Percentiles rank a stretch among this genome's conserved stretches.
Evolutionary conservation across 2,888 invertebrate genomes (phyloP).

Genomic region (Apodemia duryi): DNA sequence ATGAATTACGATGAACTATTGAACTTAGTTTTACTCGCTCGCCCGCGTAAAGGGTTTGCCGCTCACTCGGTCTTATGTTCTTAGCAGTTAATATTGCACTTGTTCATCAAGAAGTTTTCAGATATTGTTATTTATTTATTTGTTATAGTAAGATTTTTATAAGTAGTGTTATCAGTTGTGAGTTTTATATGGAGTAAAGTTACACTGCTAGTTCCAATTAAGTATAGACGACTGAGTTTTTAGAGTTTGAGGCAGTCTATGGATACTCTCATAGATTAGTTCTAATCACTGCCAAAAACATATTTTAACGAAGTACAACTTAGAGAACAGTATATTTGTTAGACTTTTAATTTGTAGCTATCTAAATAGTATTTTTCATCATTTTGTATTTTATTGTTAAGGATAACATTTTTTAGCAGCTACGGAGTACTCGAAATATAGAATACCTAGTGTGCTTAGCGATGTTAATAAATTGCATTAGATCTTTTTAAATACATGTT

Average conservation of each 20-base stretch:
- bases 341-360: conserved; percentile 31
- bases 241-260: conserved; percentile 38
- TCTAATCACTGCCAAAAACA: conserved; percentile 63
- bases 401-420: conserved; percentile 33
- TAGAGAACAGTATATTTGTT: conserved; percentile 45
- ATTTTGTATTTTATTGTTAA: conserved; percentile 32
- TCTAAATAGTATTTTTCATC: conserved; percentile 33
- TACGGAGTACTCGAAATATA: conserved; percentile 35
- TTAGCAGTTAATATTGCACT: conserved; percentile 42
- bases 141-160: conserved; percentile 32
- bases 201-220: conserved; percentile 10
- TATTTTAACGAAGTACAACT: conserved; percentile 56
- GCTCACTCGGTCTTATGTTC: conserved; percentile 66
- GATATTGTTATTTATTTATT: conserved; percentile 64
- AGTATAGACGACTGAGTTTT: not conserved
- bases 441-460: conserved; percentile 35
- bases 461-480: conserved; percentile 29
- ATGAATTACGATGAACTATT: conserved; percentile 57
- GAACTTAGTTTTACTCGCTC: conserved; percentile 57
- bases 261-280: conserved; percentile 39
- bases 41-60: conserved; percentile 40
- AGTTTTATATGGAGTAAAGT: conserved; percentile 1
- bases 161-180: conserved; percentile 44
- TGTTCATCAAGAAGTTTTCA: conserved; percentile 29
- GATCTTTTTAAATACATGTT: conserved; percentile 35